Base-by-base conservation (phyloP, 2,888 invertebrate species). In the Watsonalla binaria region DNA sequence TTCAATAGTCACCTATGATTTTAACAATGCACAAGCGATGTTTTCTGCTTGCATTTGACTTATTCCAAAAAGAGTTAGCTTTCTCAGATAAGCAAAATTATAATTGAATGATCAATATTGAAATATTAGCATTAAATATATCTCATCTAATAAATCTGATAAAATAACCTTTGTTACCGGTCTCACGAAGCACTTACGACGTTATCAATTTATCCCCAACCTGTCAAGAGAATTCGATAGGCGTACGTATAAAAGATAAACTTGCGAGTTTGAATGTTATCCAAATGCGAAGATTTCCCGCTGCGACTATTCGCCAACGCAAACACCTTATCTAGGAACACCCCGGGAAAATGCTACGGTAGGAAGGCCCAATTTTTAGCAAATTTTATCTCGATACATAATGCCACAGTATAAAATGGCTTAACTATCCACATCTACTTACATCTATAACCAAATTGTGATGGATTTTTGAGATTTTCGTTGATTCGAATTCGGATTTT, bases 261-360 rank as follows among this genome's bases (percentile, higher is more conserved):
- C 66, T 68, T 59, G 61, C 70, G 66, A 69, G 63, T 68, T 65
- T 64, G 68, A 72, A 70, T 70, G 70, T 68, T 70, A 72, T 68
- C 70, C 62, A 62, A 69, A 74, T 61, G 63, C 54, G 62, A 68
- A 67, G 76, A 82, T 82, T 76, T 81, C 72, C 74, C 69, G 66
- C 37, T 15, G 37, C 49, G 15, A 68, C 54, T 65, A 66, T 62
- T 65, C 62, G 62, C 62, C 63, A 61, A 63, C 72, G 75, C 76
- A 79, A 78, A 77, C 73, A 74, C 70, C 74, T 70, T 59, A 74
- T 72, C 73, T 71, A 70, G 68, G 68, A 74, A 74, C 68, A 70
- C 71, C 71, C 67, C 52, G 48, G 72, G 76, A 72, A 70, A 69
- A 57, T 53, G 51, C 51, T 51, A 15, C 51, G 50, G 48, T 37